Evolutionary conservation across 2,797 vertebrate genomes (phyloP), one percentile per base, ranked within the genome.

Genomic region (Anisognathus igniventris): DNA sequence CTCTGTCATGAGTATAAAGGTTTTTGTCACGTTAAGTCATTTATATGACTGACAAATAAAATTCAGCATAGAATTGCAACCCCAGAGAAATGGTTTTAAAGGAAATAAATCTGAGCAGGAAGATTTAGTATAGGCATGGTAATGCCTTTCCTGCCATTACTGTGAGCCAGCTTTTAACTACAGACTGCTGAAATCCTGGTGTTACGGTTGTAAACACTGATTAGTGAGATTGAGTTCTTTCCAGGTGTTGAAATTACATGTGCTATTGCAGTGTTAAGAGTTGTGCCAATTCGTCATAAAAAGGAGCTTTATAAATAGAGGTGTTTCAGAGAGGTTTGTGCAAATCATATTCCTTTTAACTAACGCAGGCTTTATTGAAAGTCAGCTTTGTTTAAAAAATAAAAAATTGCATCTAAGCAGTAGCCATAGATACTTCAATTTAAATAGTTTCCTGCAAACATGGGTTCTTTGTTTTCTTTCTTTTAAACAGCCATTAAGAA

Each of bases 31-130:
- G 2, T 95, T 91, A 90, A 95, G 86, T 95, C 86, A 75, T 96
- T 96, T 95, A 78, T 93, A 77, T 93, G 92, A 91, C 81, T 96
- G 89, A 86, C 89, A 93, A 92, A 95, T 90, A 95, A 95, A 95
- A 96, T 88, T 86, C 82, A 76, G 76, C 70, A 44, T 45, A 82
- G 71, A 94, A 86, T 48, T 95, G 70, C 93, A 87, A 50, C 93
- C 30, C 37, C 33, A 75, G 70, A 91, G 78, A 81, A 96, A 86
- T 90, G 39, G 53, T 92, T 96, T 93, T 92, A 91, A 72, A 90
- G 82, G 75, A 93, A 92, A 91, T 93, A 93, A 97, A 95, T 94
- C 83, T 90, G 80, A 91, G 48, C 71, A 82, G 64, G 45, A 93
- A 84, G 86, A 95, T 95, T 93, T 95, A 94, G 51, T 87, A 30